Evolutionary conservation across 2,113 vertebrate genomes (phyloP), one percentile per base, ranked within the genome.

Genomic region (Nothobranchius furzeri): DNA sequence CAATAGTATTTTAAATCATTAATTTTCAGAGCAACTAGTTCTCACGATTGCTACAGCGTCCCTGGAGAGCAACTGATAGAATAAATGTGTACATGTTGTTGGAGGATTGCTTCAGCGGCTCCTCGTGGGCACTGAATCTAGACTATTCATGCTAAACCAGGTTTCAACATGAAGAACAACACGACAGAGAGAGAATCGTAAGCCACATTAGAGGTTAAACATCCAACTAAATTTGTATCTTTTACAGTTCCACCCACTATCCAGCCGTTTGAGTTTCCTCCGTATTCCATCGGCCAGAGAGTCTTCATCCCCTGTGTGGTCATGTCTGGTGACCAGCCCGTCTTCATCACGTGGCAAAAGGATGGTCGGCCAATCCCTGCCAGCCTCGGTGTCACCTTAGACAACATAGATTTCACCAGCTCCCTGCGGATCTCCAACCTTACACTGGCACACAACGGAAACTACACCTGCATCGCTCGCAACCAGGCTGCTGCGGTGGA

Each of bases 301-400:
- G 98, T 99, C 73, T 99, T 99, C 85, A 96, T 99, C 85, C 97
- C 98, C 0, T 99, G 98, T 0, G 97, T 99, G 60, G 97, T 99
- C 83, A 96, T 98, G 89, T 99, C 98, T 0, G 98, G 98, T 9
- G 98, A 99, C 89, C 88, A 98, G 52, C 98, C 98, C 17, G 98
- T 99, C 88, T 96, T 95, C 60, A 99, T 99, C 88, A 98, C 97
- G 59, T 99, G 98, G 98, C 96, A 99, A 88, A 99, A 99, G 76
- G 98, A 99, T 0, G 95, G 98, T 0, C 92, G 95, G 45, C 94
- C 96, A 0, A 99, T 99, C 76, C 96, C 96, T 0, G 95, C 93
- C 13, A 99, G 96, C 89, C 94, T 99, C 0, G 96, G 97, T 0
- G 97, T 98, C 59, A 98, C 96, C 25, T 98, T 99, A 24, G 98